These are phyloP conservation scores for Paguma larvata DNA, from an alignment of 2,797 vertebrate genomes.

Conservation along the genomic window DNA sequence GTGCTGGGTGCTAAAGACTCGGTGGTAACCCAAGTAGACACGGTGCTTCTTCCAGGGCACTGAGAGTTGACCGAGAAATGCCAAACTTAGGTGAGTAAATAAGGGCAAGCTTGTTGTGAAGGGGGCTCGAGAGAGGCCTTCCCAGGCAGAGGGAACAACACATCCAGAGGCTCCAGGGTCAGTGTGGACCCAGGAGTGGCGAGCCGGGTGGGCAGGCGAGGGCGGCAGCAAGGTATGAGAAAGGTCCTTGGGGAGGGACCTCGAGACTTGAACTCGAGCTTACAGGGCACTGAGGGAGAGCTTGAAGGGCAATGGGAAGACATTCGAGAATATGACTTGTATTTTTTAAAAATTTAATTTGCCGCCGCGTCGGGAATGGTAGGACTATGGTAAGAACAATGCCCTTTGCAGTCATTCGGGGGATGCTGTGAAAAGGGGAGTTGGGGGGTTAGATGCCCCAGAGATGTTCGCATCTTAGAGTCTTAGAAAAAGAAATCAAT, in stretches of 20 bases:
- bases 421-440: background rate
- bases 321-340: background rate
- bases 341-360: background rate
- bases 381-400: background rate
- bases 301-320: background rate
- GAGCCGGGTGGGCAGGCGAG: accelerated
- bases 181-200: background rate
- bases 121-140: background rate
- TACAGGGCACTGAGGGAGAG: background rate
- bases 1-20: background rate
- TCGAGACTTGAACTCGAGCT: background rate
- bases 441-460: background rate
- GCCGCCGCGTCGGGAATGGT: background rate
- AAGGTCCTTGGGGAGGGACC: background rate
- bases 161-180: background rate
- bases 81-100: background rate
- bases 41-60: background rate
- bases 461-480: background rate
- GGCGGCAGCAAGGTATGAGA: background rate
- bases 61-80: background rate
- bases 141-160: background rate
- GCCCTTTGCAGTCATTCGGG: background rate
- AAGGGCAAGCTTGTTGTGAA: background rate
- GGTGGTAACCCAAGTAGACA: background rate
- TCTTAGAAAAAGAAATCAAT: background rate